Evolutionary conservation across 2,888 invertebrate genomes (phyloP).

Genomic region (Amphipoea lucens): DNA sequence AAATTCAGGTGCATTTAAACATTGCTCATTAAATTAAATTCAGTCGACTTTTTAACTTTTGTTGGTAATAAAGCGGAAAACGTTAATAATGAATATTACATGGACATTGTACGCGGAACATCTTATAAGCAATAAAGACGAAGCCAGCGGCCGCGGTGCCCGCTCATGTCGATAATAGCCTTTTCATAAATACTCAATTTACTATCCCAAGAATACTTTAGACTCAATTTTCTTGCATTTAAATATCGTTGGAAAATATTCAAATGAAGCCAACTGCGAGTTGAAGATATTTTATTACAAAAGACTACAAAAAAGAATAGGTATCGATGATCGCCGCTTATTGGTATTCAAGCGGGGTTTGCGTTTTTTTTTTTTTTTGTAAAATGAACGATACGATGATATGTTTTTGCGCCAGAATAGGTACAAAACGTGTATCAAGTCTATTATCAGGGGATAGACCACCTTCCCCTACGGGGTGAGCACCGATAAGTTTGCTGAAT

Average conservation of each 20-base stretch:
- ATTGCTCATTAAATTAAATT: constrained; percentile 37
- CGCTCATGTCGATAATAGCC: constrained; percentile 35
- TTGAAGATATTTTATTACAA: constrained; percentile 43
- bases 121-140: constrained; percentile 26
- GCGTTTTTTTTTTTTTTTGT: constrained; percentile 17
- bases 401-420: constrained; percentile 8
- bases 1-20: constrained; percentile 34
- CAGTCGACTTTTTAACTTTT: constrained; percentile 29
- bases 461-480: constrained; percentile 1
- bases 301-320: constrained; percentile 28
- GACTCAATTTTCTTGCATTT: constrained; percentile 39
- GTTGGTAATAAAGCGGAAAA: constrained; percentile 26
- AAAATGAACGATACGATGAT: constrained; percentile 24
- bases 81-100: constrained; percentile 38
- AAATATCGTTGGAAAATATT: constrained; percentile 41
- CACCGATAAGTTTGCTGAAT: constrained; percentile 22
- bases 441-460: constrained; percentile 27
- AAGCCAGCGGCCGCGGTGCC: constrained; percentile 2
- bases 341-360: constrained; percentile 43
- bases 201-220: constrained; percentile 32
- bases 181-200: constrained; percentile 47
- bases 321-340: constrained; percentile 40
- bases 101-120: constrained; percentile 28
- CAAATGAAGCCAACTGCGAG: constrained; percentile 27
- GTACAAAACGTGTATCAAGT: constrained; percentile 29